A percentile compares a stretch with the other conserved stretches of the same genome.
Evolutionary conservation across 2,888 invertebrate genomes (phyloP).

Genomic region (Drosophila paramelanica): DNA sequence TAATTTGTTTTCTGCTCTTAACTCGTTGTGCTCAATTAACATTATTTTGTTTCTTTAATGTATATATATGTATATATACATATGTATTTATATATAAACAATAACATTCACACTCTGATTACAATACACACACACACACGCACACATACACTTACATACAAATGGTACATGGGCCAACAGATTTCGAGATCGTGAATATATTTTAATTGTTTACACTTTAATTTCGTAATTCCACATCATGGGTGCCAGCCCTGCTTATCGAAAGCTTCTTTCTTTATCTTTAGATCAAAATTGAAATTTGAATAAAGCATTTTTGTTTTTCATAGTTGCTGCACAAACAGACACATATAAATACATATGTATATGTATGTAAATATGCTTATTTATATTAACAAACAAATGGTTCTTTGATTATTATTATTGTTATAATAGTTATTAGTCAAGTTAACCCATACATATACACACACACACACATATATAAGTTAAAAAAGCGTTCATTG

Average conservation of each 20-base stretch:
- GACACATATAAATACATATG: background rate
- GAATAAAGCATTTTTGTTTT: background rate
- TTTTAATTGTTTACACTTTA: conserved; percentile 12
- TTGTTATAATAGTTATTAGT: conserved; percentile 13
- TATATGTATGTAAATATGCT: background rate
- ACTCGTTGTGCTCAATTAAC: conserved; percentile 57
- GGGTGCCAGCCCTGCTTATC: conserved; percentile 29
- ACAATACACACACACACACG: conserved; percentile 6
- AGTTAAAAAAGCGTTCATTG: background rate
- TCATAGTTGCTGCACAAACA: conserved; percentile 1
- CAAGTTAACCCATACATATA: background rate
- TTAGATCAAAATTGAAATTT: conserved; percentile 3
- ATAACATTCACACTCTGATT: conserved; percentile 17
- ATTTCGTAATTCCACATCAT: background rate
- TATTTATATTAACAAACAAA: background rate
- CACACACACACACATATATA: background rate
- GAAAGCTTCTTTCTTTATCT: background rate
- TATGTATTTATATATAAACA: conserved; percentile 10
- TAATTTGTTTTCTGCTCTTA: conserved; percentile 23
- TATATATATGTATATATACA: background rate
- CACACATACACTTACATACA: conserved; percentile 4
- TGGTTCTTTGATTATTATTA: conserved; percentile 9
- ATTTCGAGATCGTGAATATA: conserved; percentile 24
- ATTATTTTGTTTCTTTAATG: conserved; percentile 5
- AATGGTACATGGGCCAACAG: conserved; percentile 4